phyloP scores from a whole-genome alignment of 2,113 vertebrate genomes.

The Catagonus wagneri region DNA sequence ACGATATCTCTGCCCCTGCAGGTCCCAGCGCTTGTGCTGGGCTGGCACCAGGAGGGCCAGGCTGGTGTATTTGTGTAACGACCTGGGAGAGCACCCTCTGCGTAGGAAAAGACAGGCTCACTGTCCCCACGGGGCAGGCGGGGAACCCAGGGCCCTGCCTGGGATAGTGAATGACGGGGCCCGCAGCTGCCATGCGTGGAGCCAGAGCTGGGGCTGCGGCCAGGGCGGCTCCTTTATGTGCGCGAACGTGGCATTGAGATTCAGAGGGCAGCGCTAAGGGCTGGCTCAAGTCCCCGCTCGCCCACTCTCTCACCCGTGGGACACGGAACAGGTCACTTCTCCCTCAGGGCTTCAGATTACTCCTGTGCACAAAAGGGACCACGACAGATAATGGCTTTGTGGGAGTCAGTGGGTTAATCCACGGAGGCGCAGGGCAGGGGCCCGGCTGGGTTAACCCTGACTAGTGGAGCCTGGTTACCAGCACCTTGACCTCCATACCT shows the following conservation, averaged over 20 bases:
- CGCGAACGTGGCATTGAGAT: neutral
- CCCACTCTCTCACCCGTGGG: fast-evolving
- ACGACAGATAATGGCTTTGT: fast-evolving
- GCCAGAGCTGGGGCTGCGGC: neutral
- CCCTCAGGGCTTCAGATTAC: neutral
- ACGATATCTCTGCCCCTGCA: neutral
- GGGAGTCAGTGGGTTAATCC: fast-evolving
- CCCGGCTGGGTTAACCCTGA: neutral
- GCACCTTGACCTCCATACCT: neutral
- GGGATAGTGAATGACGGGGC: neutral
- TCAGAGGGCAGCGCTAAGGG: neutral
- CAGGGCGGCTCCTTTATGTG: neutral
- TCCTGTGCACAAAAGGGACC: neutral
- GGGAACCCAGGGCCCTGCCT: neutral
- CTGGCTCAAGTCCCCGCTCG: neutral
- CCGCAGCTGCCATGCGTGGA: too few species aligned
- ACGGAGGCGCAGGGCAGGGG: neutral
- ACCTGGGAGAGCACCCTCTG: neutral
- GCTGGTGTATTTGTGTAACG: neutral
- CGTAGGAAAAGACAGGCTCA: neutral
- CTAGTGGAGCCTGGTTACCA: neutral
- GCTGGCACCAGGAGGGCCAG: neutral
- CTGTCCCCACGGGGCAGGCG: too few species aligned
- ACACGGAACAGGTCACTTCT: neutral
- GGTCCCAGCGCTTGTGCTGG: neutral